Conservation (phyloP, 2,888 invertebrate genomes). For the Cheilosia scutellata region DNA sequence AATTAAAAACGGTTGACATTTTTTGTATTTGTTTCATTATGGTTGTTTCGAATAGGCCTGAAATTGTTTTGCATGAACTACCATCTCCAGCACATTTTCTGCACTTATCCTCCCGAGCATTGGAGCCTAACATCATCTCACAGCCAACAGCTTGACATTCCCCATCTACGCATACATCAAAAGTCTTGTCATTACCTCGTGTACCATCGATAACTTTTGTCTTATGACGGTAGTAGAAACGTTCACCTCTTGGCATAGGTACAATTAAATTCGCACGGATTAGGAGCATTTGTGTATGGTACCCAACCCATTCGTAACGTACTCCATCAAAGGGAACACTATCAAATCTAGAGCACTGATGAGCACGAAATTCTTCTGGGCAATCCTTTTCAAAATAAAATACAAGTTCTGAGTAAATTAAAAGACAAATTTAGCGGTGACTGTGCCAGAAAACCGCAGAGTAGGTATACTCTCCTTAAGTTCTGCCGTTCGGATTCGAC, state of each 20-base stretch:
- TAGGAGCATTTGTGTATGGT: conserved; percentile 93
- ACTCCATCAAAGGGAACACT: conserved; percentile 91
- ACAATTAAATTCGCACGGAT: conserved; percentile 97
- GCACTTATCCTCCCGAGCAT: conserved; percentile 94
- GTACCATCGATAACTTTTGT: conserved; percentile 93
- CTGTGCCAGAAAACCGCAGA: neutral
- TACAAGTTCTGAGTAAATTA: neutral
- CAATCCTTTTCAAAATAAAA: conserved; percentile 87
- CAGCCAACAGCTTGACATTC: conserved; percentile 97
- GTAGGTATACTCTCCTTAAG: no score
- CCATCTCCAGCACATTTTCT: conserved; percentile 96
- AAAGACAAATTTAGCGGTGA: neutral
- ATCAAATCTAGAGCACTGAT: conserved; percentile 96
- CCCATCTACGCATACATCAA: conserved; percentile 97
- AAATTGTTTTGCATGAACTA: conserved; percentile 92
- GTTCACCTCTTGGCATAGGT: conserved; percentile 95
- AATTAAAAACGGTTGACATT: no score
- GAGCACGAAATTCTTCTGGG: conserved; percentile 92
- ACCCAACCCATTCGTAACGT: conserved; percentile 94
- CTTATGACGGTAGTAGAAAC: conserved; percentile 95
- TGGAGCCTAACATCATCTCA: conserved; percentile 96
- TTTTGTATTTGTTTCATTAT: no score
- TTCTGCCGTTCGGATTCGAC: no score
- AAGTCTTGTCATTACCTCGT: conserved; percentile 91
- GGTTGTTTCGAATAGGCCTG: conserved; percentile 89